Evolutionary conservation across 2,888 invertebrate species (phyloP).

Genomic region (Trachelus stipa): DNA sequence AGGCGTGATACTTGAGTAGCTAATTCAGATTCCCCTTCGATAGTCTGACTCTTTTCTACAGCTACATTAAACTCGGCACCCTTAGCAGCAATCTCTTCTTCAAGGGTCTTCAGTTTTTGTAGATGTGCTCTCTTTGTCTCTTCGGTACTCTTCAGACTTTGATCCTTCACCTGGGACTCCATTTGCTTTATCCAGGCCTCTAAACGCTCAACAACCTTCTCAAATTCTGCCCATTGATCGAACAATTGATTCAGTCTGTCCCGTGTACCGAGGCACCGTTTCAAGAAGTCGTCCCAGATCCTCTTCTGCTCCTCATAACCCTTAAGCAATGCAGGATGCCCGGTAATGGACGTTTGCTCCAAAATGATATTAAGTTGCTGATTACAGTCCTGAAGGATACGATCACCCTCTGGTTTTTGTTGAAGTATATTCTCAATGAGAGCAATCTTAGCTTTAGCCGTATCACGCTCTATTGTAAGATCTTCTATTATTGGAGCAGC

Average conservation of each 20-base stretch:
- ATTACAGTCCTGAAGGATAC: conserved; percentile 77
- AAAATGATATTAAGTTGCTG: conserved; percentile 79
- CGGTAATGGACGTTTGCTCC: conserved; percentile 80
- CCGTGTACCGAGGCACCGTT: conserved; percentile 77
- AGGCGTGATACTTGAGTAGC: conserved; percentile 81
- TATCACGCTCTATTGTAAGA: conserved; percentile 82
- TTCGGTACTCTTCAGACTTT: conserved; percentile 86
- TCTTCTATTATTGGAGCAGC: conserved; percentile 80
- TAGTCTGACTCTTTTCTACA: conserved; percentile 76
- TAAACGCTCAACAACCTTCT: conserved; percentile 80
- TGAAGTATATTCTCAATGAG: conserved; percentile 81
- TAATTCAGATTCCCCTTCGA: conserved; percentile 82
- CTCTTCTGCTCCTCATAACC: conserved; percentile 80
- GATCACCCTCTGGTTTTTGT: conserved; percentile 80
- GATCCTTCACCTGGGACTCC: conserved; percentile 88
- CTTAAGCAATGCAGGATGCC: conserved; percentile 79
- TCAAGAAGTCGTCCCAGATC: conserved; percentile 81
- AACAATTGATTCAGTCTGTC: conserved; percentile 81
- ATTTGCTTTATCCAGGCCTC: conserved; percentile 88
- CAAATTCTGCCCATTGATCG: conserved; percentile 85
- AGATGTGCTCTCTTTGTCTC: conserved; percentile 85
- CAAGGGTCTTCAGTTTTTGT: conserved; percentile 79
- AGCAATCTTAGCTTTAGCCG: conserved; percentile 79
- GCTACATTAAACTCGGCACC: conserved; percentile 76
- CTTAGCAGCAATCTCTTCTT: conserved; percentile 78